These are phyloP conservation scores for Oryzias woworae DNA, from an alignment of 2,113 vertebrate species.

Conservation along the genomic window DNA sequence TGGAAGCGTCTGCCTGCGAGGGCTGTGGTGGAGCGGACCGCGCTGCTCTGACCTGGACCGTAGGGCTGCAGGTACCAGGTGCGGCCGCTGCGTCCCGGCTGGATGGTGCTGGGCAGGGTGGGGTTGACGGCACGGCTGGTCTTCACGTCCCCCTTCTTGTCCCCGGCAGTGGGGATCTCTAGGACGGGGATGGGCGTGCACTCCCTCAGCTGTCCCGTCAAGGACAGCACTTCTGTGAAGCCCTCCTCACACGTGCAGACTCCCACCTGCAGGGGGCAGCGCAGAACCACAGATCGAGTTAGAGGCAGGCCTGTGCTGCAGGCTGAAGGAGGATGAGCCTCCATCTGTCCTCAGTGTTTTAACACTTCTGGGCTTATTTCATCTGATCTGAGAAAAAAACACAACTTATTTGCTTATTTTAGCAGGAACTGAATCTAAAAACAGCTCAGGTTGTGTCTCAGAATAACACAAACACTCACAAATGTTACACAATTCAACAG, in stretches of 20 bases:
- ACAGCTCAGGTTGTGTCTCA: too few species aligned
- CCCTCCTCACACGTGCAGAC: conserved; percentile 91
- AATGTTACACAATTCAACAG: background rate
- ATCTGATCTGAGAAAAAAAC: too few species aligned
- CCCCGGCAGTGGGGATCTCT: conserved; percentile 88
- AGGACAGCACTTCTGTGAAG: conserved; percentile 91
- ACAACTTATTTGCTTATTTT: too few species aligned
- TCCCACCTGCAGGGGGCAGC: conserved; percentile 81
- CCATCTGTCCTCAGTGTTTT: too few species aligned
- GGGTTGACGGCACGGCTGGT: conserved; percentile 93
- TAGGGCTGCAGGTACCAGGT: conserved; percentile 98
- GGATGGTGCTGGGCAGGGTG: conserved; percentile 82
- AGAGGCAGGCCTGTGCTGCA: background rate
- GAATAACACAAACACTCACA: too few species aligned
- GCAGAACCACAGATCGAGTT: conserved; percentile 8
- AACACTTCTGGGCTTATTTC: too few species aligned
- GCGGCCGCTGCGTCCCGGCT: conserved; percentile 83
- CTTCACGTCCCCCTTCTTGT: conserved; percentile 92
- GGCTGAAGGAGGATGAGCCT: background rate
- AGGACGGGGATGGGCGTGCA: conserved; percentile 92
- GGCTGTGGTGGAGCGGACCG: background rate
- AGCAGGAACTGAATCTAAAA: too few species aligned
- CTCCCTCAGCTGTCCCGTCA: conserved; percentile 85
- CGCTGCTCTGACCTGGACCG: conserved; percentile 84
- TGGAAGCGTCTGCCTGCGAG: too few species aligned